Evolutionary conservation across 2,888 invertebrate species (phyloP).

Genomic region (Ichneumoninae sp.): DNA sequence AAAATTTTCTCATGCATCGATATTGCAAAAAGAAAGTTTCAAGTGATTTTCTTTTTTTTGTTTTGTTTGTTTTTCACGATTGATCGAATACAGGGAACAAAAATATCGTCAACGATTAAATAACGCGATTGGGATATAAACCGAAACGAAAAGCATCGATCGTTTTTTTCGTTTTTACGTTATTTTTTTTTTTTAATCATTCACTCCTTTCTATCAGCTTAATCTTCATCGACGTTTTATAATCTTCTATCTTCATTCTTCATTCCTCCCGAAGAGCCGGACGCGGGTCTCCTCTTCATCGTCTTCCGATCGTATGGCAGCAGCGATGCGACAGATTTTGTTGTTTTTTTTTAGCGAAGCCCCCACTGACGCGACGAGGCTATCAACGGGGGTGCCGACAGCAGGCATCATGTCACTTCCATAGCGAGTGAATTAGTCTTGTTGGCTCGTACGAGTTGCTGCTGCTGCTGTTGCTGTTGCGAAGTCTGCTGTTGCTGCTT

Average conservation of each 20-base stretch:
- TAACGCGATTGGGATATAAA: slow-evolving; percentile 17
- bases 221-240: slow-evolving; percentile 12
- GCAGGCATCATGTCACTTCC: slow-evolving; percentile 88
- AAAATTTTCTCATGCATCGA: background rate
- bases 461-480: slow-evolving; percentile 72
- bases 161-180: background rate
- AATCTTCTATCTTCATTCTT: slow-evolving; percentile 4
- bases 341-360: slow-evolving; percentile 77
- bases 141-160: slow-evolving; percentile 16
- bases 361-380: slow-evolving; percentile 81
- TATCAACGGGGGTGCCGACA: slow-evolving; percentile 82
- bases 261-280: slow-evolving; percentile 2
- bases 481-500: slow-evolving; percentile 73
- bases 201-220: background rate
- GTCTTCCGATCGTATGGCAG: slow-evolving; percentile 25
- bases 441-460: slow-evolving; percentile 85
- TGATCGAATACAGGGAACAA: slow-evolving; percentile 6
- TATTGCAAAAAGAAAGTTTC: slow-evolving; percentile 27
- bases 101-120: slow-evolving; percentile 21
- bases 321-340: slow-evolving; percentile 37
- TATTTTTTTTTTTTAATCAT: background rate
- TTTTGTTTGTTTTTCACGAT: background rate
- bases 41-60: background rate
- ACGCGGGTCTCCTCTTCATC: background rate
- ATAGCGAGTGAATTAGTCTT: slow-evolving; percentile 86